Evolutionary conservation across 1,140 invertebrate species (phyloP), one percentile per base, ranked within the genome.

Genomic region (Drosophila kepulauana): DNA sequence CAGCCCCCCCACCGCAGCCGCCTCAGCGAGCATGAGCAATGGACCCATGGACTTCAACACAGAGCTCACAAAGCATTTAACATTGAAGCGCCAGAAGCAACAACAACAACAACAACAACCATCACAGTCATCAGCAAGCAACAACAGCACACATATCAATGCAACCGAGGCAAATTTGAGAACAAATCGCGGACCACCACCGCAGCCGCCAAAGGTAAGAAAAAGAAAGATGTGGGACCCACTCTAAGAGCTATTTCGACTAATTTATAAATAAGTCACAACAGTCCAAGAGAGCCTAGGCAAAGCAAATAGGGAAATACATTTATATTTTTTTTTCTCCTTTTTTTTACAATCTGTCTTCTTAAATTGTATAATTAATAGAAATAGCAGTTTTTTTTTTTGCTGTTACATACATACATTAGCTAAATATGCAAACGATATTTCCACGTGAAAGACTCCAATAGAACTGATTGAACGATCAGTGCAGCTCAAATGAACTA

Each of bases 131-230:
- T 10, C 65, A 51, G n/a, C 78, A 74, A 62, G n/a, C 72, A 75
- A 38, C 46, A 77, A 49, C 79, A 69, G 52, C 86, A 72, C 71
- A 70, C 91, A 90, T 76, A 81, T 91, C 78, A 92, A 92, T 86
- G 90, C 90, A 61, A 92, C 92, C n/a, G 92, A 92, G 78, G 91
- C 90, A 33, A 92, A 92, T 79, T 80, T 93, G 77, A 87, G 79
- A 81, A 93, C 90, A 74, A 93, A 93, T 78, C 80, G 92, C 52
- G 92, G 92, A 80, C 92, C 92, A 69, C 92, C 92, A 78, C 92
- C 92, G 70, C 92, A 93, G 71, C 92, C 92, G 63, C 92, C 92
- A 79, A 81, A 89, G 84, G 84, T 88, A 76, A 81, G 62, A 3
- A n/a, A 81, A 46, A 75, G 30, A 54, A n/a, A 13, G 11, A 38